Conservation (phyloP, 2,113 vertebrate genomes). For the Orientallactaga bullata region DNA sequence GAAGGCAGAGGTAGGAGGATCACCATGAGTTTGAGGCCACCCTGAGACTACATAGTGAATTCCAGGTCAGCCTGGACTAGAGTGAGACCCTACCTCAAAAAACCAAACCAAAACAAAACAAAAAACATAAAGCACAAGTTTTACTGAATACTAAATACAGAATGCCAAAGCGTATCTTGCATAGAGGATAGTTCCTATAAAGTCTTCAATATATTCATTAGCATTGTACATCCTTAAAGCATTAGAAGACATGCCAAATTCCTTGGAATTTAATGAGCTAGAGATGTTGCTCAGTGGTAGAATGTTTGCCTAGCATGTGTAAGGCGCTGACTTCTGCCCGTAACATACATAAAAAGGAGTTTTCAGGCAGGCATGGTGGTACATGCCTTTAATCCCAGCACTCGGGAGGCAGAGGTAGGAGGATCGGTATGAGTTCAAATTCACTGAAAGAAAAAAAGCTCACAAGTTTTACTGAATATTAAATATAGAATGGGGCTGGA, state of each 20-base stretch:
- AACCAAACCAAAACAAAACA: too few relatives aligned
- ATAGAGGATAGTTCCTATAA: constrained; percentile 22
- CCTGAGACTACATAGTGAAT: too few relatives aligned
- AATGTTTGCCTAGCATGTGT: background rate
- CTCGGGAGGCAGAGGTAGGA: too few relatives aligned
- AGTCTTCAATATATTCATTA: background rate
- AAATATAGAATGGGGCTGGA: background rate
- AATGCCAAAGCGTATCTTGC: constrained; percentile 8
- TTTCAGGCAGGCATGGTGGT: too few relatives aligned
- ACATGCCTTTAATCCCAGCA: too few relatives aligned
- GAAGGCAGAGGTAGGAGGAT: too few relatives aligned
- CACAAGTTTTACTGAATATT: constrained; percentile 18
- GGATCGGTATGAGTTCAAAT: too few relatives aligned
- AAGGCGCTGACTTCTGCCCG: background rate
- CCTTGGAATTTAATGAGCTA: background rate
- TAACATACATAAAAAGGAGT: too few relatives aligned
- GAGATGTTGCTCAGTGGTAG: background rate
- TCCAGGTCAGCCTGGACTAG: too few relatives aligned
- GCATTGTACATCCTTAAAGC: background rate
- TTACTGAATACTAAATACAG: constrained; percentile 31
- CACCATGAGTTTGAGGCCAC: too few relatives aligned
- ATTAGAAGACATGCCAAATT: constrained; percentile 28
- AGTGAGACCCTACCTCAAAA: too few relatives aligned
- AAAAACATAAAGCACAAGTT: background rate
- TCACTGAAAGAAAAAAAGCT: too few relatives aligned